A percentile compares a stretch with the other conserved stretches of the same genome.
Evolutionary conservation across 2,797 vertebrate genomes (phyloP).

Genomic region (Gobionotothen gibberifrons): DNA sequence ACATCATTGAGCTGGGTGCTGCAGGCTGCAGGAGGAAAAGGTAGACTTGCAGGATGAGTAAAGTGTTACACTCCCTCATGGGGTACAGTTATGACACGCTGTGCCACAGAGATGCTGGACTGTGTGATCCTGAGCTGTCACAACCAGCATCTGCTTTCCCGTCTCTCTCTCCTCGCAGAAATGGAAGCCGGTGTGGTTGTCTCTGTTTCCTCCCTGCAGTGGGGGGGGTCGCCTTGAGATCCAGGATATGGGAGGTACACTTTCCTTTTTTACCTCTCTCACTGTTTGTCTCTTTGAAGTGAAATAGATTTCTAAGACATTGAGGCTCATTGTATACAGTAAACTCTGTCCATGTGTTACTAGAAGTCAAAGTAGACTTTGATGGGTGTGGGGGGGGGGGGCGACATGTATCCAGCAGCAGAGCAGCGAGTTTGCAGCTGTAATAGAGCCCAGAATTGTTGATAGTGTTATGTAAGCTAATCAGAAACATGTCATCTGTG

Average conservation of each 20-base stretch:
- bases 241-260: conserved; percentile 78
- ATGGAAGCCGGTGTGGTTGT: conserved; percentile 91
- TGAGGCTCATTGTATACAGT: neutral
- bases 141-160: neutral
- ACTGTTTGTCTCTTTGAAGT: neutral
- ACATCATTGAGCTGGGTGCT: too few relatives aligned
- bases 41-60: neutral
- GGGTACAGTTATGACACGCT: neutral
- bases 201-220: conserved; percentile 86
- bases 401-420: too few relatives aligned
- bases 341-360: too few relatives aligned
- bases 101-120: neutral
- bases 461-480: conserved; percentile 20
- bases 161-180: conserved; percentile 77
- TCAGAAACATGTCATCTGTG: conserved; percentile 3
- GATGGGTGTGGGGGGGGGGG: neutral
- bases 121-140: neutral
- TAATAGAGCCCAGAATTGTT: conserved; percentile 16
- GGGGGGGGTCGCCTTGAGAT: conserved; percentile 92
- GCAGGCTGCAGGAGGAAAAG: neutral
- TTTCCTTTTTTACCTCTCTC: neutral
- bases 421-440: conserved; percentile 10
- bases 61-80: neutral
- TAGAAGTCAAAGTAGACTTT: too few relatives aligned
- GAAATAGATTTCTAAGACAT: neutral